A percentile compares a stretch with the other conserved stretches of the same genome.
phyloP scores from a whole-genome alignment of 2,888 invertebrate genomes.

The Eupithecia tripunctaria region DNA sequence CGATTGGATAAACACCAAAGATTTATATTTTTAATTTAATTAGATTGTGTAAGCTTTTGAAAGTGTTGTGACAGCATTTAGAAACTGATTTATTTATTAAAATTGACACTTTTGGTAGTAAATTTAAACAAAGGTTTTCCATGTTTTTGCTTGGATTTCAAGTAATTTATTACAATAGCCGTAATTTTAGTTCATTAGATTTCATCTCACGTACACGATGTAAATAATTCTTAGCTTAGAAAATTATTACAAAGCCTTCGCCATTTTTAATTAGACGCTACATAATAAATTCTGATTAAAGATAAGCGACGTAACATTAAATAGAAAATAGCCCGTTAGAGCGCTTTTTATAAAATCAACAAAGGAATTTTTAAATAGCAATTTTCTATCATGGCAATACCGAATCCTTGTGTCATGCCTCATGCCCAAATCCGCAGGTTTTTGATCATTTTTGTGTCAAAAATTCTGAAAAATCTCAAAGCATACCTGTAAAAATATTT shows the following conservation, averaged over 20 bases:
- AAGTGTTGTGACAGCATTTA: constrained; percentile 57
- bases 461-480: neutral
- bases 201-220: constrained; percentile 6
- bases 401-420: neutral
- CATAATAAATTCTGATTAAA: constrained; percentile 7
- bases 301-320: constrained; percentile 3
- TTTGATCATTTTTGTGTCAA: neutral
- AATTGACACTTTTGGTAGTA: neutral
- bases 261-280: constrained; percentile 16
- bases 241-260: constrained; percentile 12
- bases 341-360: constrained; percentile 4
- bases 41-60: constrained; percentile 55
- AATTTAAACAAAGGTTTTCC: neutral
- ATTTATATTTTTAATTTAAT: constrained; percentile 47
- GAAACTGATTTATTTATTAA: constrained; percentile 18
- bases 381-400: neutral
- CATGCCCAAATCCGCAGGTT: neutral
- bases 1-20: constrained; percentile 62
- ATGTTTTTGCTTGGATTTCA: constrained; percentile 17
- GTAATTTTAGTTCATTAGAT: constrained; percentile 22
- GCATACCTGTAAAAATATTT: neutral
- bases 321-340: constrained; percentile 2
- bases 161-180: constrained; percentile 16
- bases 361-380: neutral
- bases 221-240: constrained; percentile 12